Percentiles rank a stretch among this genome's conserved stretches.
Conservation (phyloP, 2,888 invertebrate species). For the Euzophera pinguis region DNA sequence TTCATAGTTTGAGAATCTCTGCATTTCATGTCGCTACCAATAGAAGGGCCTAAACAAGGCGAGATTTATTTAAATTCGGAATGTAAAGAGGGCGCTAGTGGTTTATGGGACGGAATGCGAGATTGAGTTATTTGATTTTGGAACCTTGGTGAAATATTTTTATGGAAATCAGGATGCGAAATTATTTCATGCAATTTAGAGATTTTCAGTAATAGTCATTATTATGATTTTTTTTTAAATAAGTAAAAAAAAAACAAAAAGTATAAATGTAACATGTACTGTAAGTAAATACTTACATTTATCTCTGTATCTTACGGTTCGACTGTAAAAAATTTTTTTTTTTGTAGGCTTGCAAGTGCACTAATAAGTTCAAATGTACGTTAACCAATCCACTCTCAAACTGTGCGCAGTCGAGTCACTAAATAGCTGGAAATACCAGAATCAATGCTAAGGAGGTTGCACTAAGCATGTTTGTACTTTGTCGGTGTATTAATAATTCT, state of each 20-base stretch:
- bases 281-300: too few species aligned
- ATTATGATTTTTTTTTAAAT: too few species aligned
- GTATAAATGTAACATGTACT: too few species aligned
- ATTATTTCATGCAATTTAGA: not conserved
- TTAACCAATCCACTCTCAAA: too few species aligned
- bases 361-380: too few species aligned
- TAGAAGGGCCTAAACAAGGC: constrained; percentile 41
- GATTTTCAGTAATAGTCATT: not conserved
- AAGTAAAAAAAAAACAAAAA: too few species aligned
- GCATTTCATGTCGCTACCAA: constrained; percentile 29
- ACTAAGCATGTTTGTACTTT: not conserved
- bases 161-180: not conserved
- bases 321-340: too few species aligned
- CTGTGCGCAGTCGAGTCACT: not conserved
- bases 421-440: not conserved
- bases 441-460: not conserved
- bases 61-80: constrained; percentile 48
- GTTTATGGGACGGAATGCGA: constrained; percentile 19
- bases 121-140: constrained; percentile 7
- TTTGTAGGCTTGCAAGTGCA: too few species aligned
- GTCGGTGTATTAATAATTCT: constrained; percentile 15
- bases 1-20: not conserved
- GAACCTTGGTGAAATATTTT: not conserved
- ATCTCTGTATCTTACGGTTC: too few species aligned
- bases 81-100: constrained; percentile 17